A percentile compares a stretch with the other conserved stretches of the same genome.
Evolutionary conservation across 2,113 vertebrate genomes (phyloP).

Genomic region (Archilochus colubris): DNA sequence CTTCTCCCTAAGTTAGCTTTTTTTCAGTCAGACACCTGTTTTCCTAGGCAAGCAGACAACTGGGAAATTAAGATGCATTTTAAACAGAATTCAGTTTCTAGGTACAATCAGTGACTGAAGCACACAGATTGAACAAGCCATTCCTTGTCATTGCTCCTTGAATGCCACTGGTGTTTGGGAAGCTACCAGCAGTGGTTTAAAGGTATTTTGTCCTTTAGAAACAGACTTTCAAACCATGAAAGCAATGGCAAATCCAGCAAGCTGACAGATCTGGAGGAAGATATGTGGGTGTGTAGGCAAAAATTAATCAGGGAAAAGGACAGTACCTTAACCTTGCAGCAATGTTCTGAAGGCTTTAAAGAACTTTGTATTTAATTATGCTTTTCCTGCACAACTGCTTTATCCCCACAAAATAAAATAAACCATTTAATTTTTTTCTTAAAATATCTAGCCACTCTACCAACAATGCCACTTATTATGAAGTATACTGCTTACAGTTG

Average conservation of each 20-base stretch:
- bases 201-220: not conserved
- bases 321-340: not conserved
- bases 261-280: not conserved
- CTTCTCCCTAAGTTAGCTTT: not conserved
- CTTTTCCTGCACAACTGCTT: not conserved
- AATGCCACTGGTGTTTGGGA: not conserved
- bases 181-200: not conserved
- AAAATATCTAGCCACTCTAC: not conserved
- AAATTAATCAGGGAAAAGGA: not conserved
- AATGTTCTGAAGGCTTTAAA: not conserved
- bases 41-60: not conserved
- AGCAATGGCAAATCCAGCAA: not conserved
- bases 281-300: not conserved
- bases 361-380: not conserved
- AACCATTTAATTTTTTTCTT: slow-evolving; percentile 30
- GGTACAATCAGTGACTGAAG: not conserved
- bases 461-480: not conserved
- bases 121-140: not conserved
- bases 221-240: not conserved
- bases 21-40: not conserved
- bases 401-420: slow-evolving; percentile 3
- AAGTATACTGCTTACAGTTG: not conserved
- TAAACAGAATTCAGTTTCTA: not conserved
- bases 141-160: not conserved
- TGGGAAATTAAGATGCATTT: not conserved